Evolutionary conservation across 92 coral and sea anemone genomes (phyloP).

Genomic region (Phenganax subtilis): DNA sequence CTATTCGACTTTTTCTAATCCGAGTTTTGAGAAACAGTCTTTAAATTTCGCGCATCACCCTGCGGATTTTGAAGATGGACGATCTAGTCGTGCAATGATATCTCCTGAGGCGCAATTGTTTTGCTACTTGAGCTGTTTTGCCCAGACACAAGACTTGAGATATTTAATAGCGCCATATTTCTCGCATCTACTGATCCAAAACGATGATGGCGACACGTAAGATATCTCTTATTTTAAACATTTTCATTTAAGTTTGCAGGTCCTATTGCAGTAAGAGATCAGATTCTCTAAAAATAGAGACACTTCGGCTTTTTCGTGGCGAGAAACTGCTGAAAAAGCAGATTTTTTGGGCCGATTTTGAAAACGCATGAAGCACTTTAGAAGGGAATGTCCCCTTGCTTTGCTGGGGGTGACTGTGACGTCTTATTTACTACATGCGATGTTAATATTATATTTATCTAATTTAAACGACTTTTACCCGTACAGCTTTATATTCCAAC

Average conservation of each 20-base stretch:
- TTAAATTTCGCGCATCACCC: too few species aligned
- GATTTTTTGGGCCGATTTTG: background rate
- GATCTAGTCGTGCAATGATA: background rate
- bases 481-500: background rate
- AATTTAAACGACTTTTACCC: too few species aligned
- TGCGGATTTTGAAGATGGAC: background rate
- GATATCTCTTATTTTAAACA: conserved; percentile 17
- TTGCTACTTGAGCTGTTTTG: conserved; percentile 53
- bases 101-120: background rate
- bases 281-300: background rate
- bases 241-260: background rate
- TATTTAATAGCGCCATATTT: conserved; percentile 73
- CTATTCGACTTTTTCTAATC: background rate
- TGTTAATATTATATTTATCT: background rate
- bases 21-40: too few species aligned
- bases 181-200: conserved; percentile 47
- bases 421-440: background rate
- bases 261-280: background rate
- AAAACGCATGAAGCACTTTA: background rate
- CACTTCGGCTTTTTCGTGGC: background rate
- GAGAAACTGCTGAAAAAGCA: background rate
- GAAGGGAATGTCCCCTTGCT: background rate
- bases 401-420: conserved; percentile 3
- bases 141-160: conserved; percentile 64
- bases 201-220: conserved; percentile 98